Conservation (phyloP, 1,140 invertebrate species). For the Magallana gigas region DNA sequence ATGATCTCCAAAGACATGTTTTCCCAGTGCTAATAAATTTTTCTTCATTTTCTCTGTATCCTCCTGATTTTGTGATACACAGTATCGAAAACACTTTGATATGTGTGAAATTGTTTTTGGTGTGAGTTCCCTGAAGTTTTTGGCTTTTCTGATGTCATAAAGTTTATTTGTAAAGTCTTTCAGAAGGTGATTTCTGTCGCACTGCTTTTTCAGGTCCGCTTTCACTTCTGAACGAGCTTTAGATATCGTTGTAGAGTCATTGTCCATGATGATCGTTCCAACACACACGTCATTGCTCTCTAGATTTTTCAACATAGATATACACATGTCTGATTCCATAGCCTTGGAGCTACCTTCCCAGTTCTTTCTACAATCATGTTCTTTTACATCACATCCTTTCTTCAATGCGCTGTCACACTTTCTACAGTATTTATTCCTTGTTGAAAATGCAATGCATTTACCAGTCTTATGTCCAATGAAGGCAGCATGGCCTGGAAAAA, state of each 20-base stretch:
- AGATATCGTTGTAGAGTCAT: not conserved
- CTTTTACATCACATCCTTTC: not conserved
- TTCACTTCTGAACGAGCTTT: not conserved
- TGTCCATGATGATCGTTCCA: not conserved
- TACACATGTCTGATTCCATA: slow-evolving; percentile 20
- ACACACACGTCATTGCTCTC: not conserved
- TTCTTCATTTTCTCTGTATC: not conserved
- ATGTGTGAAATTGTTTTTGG: slow-evolving; percentile 28
- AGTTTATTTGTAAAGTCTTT: slow-evolving; percentile 38
- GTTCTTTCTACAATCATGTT: slow-evolving; percentile 20
- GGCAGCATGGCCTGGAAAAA: not conserved
- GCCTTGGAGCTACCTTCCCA: slow-evolving; percentile 20
- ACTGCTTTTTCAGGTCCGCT: not conserved
- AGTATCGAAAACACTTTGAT: slow-evolving; percentile 27
- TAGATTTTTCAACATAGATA: not conserved
- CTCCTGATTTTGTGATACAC: slow-evolving; percentile 10
- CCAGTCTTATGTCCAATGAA: not conserved
- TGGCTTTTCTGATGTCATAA: not conserved
- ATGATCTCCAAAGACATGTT: slow-evolving; percentile 11
- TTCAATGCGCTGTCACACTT: not conserved
- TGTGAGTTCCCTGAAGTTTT: slow-evolving; percentile 2
- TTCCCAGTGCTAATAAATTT: not conserved
- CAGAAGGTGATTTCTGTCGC: not conserved
- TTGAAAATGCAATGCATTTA: not conserved
- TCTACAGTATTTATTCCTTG: not conserved